phyloP scores from a whole-genome alignment of 2,113 vertebrate species.

The Oreotrochilus melanogaster region DNA sequence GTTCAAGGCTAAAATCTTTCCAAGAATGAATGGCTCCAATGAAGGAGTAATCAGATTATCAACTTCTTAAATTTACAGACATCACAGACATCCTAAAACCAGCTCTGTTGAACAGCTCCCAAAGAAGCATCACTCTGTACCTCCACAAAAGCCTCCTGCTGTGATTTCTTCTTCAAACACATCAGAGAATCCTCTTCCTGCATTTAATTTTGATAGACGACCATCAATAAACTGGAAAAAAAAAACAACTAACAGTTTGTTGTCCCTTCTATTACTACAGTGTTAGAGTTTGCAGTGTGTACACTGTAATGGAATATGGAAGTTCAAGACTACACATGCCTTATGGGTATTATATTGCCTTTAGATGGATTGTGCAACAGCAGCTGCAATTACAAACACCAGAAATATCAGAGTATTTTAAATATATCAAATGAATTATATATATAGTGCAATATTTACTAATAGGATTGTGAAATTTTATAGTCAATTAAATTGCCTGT shows the following conservation, averaged over 20 bases:
- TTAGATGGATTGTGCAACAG: background rate
- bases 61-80: background rate
- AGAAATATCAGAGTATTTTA: background rate
- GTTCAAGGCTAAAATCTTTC: background rate
- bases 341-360: background rate
- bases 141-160: slow-evolving; percentile 93
- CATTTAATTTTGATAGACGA: slow-evolving; percentile 94
- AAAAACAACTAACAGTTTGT: slow-evolving; percentile 19
- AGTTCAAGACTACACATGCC: background rate
- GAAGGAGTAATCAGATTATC: background rate
- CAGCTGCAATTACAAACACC: background rate
- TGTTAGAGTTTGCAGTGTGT: background rate
- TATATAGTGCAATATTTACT: background rate
- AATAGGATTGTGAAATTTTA: background rate
- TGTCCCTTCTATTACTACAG: background rate
- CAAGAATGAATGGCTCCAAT: background rate
- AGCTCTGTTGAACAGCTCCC: background rate
- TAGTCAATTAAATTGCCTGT: background rate
- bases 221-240: slow-evolving; percentile 94
- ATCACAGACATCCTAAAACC: background rate
- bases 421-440: background rate
- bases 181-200: slow-evolving; percentile 94
- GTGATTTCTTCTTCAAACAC: slow-evolving; percentile 98
- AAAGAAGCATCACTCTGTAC: slow-evolving; percentile 72
- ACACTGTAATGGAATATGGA: background rate